Evolutionary conservation across 1,140 invertebrate genomes (phyloP), one percentile per base, ranked within the genome.

Genomic region (Drosophila neocordata): DNA sequence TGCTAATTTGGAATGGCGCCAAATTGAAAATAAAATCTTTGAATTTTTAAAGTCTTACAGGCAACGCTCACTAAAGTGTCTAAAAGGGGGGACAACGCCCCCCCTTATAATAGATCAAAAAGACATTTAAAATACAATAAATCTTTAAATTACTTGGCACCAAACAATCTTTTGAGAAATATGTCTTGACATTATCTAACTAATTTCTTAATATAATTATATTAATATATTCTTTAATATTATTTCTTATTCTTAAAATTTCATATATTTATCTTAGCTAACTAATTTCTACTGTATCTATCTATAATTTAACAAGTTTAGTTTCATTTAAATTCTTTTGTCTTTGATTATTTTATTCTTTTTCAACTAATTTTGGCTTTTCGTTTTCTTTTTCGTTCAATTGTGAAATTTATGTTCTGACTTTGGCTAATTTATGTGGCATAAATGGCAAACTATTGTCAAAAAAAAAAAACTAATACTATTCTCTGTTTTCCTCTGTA

Each of bases 1-100:
- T 70, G 83, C 83, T 88, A 87, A 88, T 87, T 87, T 87, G 83
- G 83, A 70, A 38, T 53, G 69, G 55, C 64, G 83, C 83, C 83
- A 87, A 88, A 66, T 69, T 62, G 63, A 87, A 87, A 79, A 82
- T 61, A 80, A 77, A 88, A 77, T 73, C 72, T 64, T 76, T 79
- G 65, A 65, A 62, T 79, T 66, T 62, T 68, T 34, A 41, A 77
- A 74, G 57, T 58, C 64, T 57, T 51, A 84, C 81, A 84, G 80
- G 79, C 44, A 58, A 60, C 41, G 73, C 65, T 67, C 20, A 65
- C 22, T 84, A 48, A 44, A 44, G 13, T 13, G 38, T 6, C 31
- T 9, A 9, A 27, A 15, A 15, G 34, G 20, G 5, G 22, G 4
- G 22, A n/a, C n/a, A n/a, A n/a, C n/a, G n/a, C n/a, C n/a, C n/a